Evolutionary conservation across 2,888 invertebrate genomes (phyloP), one percentile per base, ranked within the genome.

Genomic region (Danaus chrysippus): DNA sequence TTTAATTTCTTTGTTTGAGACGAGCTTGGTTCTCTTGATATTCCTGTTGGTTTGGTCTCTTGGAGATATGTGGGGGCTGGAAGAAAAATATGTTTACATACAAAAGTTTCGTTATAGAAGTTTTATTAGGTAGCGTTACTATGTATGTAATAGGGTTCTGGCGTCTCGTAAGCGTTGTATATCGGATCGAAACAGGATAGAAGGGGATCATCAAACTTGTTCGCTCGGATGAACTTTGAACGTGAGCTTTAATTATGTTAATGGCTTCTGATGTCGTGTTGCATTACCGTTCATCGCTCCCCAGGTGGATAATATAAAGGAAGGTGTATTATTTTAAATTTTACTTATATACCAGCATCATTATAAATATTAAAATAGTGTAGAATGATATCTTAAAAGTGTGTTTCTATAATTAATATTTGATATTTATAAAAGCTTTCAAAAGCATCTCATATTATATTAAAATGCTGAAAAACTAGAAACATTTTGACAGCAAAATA

Each of bases 1-100:
- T 58, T 81, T 81, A 87, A 77, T 87, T 87, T 72, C 85, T 86
- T 58, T 78, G 76, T 70, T 84, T 74, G n/a, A 75, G 74, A 62
- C 84, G 84, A 19, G 74, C 76, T 43, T 77, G 78, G 11, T 61
- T 64, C 23, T 83, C 76, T 34, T 74, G 77, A 71, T 78, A 83
- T 6, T 84, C 82, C 42, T 79, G 77, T 54, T 68, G 58, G 43
- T 53, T 65, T 49, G 82, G 83, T 57, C 84, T 73, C 70, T 84
- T 81, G 17, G 64, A 64, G 19, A 74, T 73, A 54, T 73, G 71
- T 49, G 76, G 79, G 19, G 81, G 79, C 86, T 86, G 82, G 6
- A 79, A 81, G 13, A 17, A 65, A 54, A 68, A 68, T 23, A 23
- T 34, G 44, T 1, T 52, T 15, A 42, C 12, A 56, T 13, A 58